These are phyloP conservation scores for Rhinoraja longicauda DNA, from an alignment of 2,797 vertebrate genomes.

Conservation along the genomic window DNA sequence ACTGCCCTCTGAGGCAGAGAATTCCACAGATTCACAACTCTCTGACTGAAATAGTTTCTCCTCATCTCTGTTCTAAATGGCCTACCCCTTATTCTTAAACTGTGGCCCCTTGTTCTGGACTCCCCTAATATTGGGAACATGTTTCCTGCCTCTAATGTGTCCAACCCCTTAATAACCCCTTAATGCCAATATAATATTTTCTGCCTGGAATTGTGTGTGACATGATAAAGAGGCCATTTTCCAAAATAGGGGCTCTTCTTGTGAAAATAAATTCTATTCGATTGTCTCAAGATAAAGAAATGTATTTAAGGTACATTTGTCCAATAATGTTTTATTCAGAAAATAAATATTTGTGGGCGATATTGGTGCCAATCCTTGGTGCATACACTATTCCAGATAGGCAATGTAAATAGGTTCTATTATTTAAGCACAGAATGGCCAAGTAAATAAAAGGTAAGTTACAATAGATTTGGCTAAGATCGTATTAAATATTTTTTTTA, in stretches of 20 bases:
- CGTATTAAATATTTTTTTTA: neutral
- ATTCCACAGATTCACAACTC: too few relatives aligned
- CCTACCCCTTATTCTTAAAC: too few relatives aligned
- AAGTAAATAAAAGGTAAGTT: neutral
- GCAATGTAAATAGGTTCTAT: neutral
- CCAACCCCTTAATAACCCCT: too few relatives aligned
- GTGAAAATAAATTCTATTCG: neutral
- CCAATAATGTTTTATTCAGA: neutral
- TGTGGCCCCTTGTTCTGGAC: too few relatives aligned
- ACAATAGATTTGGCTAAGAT: neutral
- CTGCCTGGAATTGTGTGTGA: neutral
- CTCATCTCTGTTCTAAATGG: too few relatives aligned
- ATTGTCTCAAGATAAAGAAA: neutral
- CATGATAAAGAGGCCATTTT: neutral
- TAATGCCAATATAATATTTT: neutral
- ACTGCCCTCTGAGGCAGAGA: too few relatives aligned
- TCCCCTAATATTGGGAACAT: too few relatives aligned
- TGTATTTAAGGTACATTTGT: neutral
- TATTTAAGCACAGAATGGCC: neutral
- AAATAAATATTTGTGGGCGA: neutral
- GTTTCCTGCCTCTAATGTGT: too few relatives aligned
- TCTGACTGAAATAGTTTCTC: too few relatives aligned
- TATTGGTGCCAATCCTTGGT: neutral
- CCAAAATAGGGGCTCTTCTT: neutral
- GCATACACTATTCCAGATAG: neutral